Evolutionary conservation across 2,113 vertebrate species (phyloP).

Genomic region (Rhinoptilus africanus): DNA sequence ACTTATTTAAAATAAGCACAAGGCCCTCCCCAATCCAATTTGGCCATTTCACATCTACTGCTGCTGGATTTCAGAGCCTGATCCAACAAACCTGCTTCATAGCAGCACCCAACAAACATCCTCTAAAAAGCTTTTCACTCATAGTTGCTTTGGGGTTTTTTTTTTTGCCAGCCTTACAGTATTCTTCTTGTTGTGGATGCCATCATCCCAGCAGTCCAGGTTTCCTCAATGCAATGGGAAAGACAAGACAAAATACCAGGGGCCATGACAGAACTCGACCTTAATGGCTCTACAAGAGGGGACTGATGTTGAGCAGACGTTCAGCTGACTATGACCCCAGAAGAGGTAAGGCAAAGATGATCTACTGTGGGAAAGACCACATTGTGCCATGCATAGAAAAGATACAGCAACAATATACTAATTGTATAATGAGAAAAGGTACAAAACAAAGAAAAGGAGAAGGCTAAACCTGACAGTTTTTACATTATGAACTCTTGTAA

Average conservation of each 20-base stretch:
- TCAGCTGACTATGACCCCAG: background rate
- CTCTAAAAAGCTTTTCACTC: background rate
- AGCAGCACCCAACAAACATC: background rate
- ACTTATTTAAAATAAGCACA: background rate
- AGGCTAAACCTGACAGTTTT: background rate
- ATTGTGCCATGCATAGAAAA: background rate
- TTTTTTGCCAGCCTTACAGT: background rate
- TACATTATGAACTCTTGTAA: background rate
- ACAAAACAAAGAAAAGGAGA: background rate
- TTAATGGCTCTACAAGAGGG: background rate
- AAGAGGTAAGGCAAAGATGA: background rate
- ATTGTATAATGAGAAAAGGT: background rate
- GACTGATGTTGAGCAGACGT: background rate
- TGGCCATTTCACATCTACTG: background rate
- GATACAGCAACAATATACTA: background rate
- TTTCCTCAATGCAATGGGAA: background rate
- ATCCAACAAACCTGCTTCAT: background rate
- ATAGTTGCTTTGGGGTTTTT: background rate
- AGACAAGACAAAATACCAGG: background rate
- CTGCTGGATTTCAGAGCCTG: background rate
- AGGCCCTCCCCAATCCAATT: background rate
- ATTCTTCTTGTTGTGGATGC: background rate
- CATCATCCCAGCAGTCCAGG: background rate
- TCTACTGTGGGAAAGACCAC: background rate
- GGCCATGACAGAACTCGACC: background rate